Evolutionary conservation across 2,888 invertebrate species (phyloP), one percentile per base, ranked within the genome.

Genomic region (Callinectes sapidus): DNA sequence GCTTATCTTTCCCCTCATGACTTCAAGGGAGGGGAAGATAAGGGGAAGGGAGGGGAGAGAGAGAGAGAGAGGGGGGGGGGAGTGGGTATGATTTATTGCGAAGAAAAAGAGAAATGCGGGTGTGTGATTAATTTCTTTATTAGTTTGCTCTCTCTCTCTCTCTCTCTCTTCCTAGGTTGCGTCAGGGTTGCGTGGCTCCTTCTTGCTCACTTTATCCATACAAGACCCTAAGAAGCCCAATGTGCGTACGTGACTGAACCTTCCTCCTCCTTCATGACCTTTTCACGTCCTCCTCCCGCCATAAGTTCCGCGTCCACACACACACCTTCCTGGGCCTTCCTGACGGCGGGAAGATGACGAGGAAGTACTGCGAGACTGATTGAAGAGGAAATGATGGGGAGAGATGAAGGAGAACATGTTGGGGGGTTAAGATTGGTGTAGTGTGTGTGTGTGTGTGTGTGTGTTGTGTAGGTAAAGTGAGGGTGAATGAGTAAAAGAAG

Each of bases 141-240:
- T 48, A 48, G 48, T 48, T 48, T 48, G 42, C n/a, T 88, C 88
- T 88, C 88, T 88, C 88, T 88, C 88, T 88, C 88, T 88, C 88
- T 54, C 48, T 88, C 88, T 88, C 48, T 88, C 88, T 88, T 88
- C 48, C 42, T 16, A 18, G 18, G 32, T 28, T 87, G n/a, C 42
- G 14, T 87, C 87, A 35, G 32, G 32, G 32, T 8, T 16, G 32
- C 85, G 32, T 39, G 28, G 32, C 42, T 35, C 35, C 42, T 8
- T 88, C 88, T 88, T 18, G 16, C 88, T 54, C 48, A 54, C 88
- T n/a, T 23, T 54, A 32, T 32, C 55, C 54, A 32, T 48, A 32
- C 54, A 32, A n/a, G 32, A 88, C 55, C 13, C 28, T 54, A 16
- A 18, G 16, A 48, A 16, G 10, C 55, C 14, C 28, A 23, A 16